Evolutionary conservation across 2,888 invertebrate species (phyloP).

Genomic region (Drosophila engyochracea): DNA sequence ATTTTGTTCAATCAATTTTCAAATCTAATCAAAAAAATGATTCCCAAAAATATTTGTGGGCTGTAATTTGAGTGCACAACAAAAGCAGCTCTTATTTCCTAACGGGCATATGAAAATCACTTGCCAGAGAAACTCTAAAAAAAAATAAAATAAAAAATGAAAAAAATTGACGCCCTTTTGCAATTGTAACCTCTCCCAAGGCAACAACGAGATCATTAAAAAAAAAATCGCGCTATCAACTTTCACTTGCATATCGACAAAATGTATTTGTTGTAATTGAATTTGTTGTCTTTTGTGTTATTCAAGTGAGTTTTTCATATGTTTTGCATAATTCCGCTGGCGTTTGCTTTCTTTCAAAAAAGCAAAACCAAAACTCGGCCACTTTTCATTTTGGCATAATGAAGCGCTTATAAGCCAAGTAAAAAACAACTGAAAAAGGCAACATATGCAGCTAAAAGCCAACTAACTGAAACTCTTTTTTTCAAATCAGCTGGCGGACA

Average conservation of each 20-base stretch:
- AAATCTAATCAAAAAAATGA: neutral
- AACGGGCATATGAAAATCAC: neutral
- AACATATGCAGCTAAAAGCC: slow-evolving; percentile 37
- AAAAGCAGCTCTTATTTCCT: neutral
- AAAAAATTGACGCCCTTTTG: slow-evolving; percentile 48
- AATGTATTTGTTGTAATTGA: slow-evolving; percentile 52
- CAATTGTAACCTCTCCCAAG: slow-evolving; percentile 35
- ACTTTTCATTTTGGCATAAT: slow-evolving; percentile 73
- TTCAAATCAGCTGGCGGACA: slow-evolving; percentile 16
- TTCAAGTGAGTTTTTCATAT: slow-evolving; percentile 20
- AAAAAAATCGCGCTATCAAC: slow-evolving; percentile 51
- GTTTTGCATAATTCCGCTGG: slow-evolving; percentile 71
- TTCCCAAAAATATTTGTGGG: neutral
- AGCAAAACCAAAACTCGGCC: slow-evolving; percentile 27
- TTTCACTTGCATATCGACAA: slow-evolving; percentile 63
- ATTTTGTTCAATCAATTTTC: neutral
- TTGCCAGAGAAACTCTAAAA: neutral
- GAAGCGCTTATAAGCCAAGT: slow-evolving; percentile 57
- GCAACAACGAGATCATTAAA: slow-evolving; percentile 24
- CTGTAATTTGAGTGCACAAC: neutral
- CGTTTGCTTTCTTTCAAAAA: slow-evolving; percentile 51
- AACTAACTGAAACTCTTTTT: slow-evolving; percentile 35
- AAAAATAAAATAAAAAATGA: neutral
- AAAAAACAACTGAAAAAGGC: neutral
- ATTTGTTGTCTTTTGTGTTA: slow-evolving; percentile 36